These are phyloP conservation scores for Tursiops truncatus DNA, from an alignment of 2,113 vertebrate species.

Conservation along the genomic window DNA sequence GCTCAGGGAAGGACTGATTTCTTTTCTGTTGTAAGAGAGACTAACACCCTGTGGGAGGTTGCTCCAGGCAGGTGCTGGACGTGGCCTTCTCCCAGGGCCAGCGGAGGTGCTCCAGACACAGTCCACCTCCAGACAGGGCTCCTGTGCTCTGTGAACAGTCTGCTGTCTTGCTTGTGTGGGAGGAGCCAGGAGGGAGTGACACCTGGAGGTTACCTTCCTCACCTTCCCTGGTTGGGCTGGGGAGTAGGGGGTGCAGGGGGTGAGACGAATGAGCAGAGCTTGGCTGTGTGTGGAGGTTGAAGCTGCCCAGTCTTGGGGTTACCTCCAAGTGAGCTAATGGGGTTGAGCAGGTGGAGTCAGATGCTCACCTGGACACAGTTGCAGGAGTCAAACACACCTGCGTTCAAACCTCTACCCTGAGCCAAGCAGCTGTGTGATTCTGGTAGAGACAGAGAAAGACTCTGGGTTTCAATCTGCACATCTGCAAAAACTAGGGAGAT, in stretches of 20 bases:
- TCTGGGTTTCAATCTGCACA: background rate
- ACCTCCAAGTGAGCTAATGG: accelerated
- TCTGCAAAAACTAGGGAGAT: background rate
- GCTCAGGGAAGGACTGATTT: background rate
- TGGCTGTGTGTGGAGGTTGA: accelerated
- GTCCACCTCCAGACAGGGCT: too few relatives aligned
- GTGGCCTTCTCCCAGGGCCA: background rate
- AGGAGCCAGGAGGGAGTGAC: background rate
- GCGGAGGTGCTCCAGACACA: accelerated
- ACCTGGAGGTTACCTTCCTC: background rate
- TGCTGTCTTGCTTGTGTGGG: background rate
- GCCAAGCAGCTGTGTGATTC: background rate
- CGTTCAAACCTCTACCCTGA: background rate
- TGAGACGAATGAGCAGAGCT: accelerated
- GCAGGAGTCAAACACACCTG: background rate
- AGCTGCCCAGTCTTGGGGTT: background rate
- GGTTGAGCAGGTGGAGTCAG: accelerated
- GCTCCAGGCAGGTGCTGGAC: too few relatives aligned
- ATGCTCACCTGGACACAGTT: too few relatives aligned
- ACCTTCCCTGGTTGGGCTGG: background rate
- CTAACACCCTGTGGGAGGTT: accelerated
- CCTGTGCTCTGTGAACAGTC: accelerated
- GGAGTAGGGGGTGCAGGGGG: accelerated
- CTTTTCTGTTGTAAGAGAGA: background rate
- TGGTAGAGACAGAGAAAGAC: background rate